Conservation (phyloP, 1,140 invertebrate species). For the Drosophila pseudoananassae region DNA sequence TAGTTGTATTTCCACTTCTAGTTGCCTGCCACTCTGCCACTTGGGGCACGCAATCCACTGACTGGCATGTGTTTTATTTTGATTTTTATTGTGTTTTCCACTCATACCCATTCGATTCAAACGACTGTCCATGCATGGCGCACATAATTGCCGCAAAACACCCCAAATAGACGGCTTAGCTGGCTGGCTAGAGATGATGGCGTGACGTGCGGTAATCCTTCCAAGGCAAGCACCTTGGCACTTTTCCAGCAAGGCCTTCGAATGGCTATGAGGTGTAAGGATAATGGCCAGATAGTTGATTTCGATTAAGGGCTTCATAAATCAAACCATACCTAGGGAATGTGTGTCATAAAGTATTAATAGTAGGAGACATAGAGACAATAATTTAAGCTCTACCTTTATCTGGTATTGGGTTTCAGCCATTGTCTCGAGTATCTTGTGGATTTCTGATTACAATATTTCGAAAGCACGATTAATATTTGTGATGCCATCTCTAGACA, state of each 20-base stretch:
- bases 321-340: neutral
- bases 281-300: conserved; percentile 17
- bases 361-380: neutral
- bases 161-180: conserved; percentile 14
- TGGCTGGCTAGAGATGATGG: conserved; percentile 29
- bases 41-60: too few species aligned
- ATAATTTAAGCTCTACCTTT: too few species aligned
- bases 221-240: conserved; percentile 36
- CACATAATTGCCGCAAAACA: conserved; percentile 47
- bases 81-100: conserved; percentile 40
- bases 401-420: conserved; percentile 15
- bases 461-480: conserved; percentile 1
- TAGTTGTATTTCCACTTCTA: conserved; percentile 30
- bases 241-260: conserved; percentile 20
- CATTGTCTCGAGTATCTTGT: neutral
- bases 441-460: conserved; percentile 5
- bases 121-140: conserved; percentile 41
- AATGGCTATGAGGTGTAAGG: conserved; percentile 23
- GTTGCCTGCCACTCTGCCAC: conserved; percentile 4
- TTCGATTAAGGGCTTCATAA: conserved; percentile 18
- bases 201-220: conserved; percentile 49
- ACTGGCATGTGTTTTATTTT: conserved; percentile 13
- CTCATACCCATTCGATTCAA: conserved; percentile 7
- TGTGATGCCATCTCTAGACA: conserved; percentile 19
- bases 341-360: neutral